A percentile compares a stretch with the other conserved stretches of the same genome.
Conservation (phyloP, 2,888 invertebrate species). For the Volucella inanis region DNA sequence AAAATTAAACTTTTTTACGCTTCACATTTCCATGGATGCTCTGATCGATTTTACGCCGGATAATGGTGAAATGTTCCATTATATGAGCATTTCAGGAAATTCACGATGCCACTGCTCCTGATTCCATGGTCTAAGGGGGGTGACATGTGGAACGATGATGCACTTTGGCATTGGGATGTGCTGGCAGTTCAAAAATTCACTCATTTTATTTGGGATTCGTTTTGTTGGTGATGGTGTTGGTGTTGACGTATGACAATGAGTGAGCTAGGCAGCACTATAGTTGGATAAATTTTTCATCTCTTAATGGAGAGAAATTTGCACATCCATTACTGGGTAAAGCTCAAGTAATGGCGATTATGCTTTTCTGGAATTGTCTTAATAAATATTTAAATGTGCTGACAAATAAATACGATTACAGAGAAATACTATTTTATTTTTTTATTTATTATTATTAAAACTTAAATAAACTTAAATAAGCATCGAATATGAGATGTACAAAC, state of each 20-base stretch:
- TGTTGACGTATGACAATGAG: slow-evolving; percentile 51
- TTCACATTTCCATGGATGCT: not conserved
- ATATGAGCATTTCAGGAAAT: not conserved
- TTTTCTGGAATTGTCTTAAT: slow-evolving; percentile 26
- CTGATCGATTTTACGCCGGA: slow-evolving; percentile 61
- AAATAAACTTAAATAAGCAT: no score
- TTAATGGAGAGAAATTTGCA: slow-evolving; percentile 69
- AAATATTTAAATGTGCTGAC: slow-evolving; percentile 17
- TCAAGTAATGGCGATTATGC: slow-evolving; percentile 42
- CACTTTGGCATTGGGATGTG: slow-evolving; percentile 20
- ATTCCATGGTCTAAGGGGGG: not conserved
- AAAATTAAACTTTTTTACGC: slow-evolving; percentile 50
- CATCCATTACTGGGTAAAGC: slow-evolving; percentile 63
- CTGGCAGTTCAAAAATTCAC: slow-evolving; percentile 56
- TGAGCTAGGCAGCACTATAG: slow-evolving; percentile 55
- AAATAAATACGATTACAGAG: not conserved
- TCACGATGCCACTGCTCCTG: not conserved
- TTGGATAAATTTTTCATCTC: slow-evolving; percentile 56
- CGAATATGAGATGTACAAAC: no score
- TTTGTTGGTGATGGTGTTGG: slow-evolving; percentile 17
- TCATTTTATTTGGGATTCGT: slow-evolving; percentile 39
- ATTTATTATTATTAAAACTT: no score
- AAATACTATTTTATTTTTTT: no score
- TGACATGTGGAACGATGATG: slow-evolving; percentile 11
- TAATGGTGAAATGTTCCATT: slow-evolving; percentile 44